Percentiles rank a stretch among this genome's conserved stretches.
These are phyloP conservation scores for Ochropleura leucogaster DNA, from an alignment of 2,888 invertebrate species.

Conservation along the genomic window DNA sequence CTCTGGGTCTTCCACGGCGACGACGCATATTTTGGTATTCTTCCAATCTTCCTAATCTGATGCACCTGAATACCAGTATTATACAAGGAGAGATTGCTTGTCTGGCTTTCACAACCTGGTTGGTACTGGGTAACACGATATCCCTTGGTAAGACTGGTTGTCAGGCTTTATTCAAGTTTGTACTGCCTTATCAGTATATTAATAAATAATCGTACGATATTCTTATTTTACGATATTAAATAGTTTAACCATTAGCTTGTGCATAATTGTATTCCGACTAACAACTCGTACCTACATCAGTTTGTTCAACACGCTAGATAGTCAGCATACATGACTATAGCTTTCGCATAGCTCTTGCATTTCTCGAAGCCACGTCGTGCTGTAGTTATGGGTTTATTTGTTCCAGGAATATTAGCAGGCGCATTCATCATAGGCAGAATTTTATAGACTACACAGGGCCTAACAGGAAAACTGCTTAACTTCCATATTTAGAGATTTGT, in stretches of 20 bases:
- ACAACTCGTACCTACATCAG: background rate
- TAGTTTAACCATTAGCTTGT: background rate
- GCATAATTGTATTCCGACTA: background rate
- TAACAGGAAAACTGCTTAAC: background rate
- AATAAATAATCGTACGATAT: background rate
- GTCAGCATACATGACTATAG: background rate
- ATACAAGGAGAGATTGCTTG: too few relatives aligned
- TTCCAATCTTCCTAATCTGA: too few relatives aligned
- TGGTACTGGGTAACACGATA: too few relatives aligned
- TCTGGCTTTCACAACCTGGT: too few relatives aligned
- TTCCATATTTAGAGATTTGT: background rate
- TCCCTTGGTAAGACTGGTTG: too few relatives aligned
- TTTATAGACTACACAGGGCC: conserved; percentile 3
- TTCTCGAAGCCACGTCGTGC: conserved; percentile 15
- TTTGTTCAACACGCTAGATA: conserved; percentile 1
- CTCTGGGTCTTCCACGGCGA: background rate
- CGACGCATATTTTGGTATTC: background rate
- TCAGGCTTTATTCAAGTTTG: background rate
- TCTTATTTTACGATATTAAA: conserved; percentile 9
- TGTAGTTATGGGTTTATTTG: conserved; percentile 17
- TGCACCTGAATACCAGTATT: too few relatives aligned
- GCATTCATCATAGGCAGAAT: background rate
- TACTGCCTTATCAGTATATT: background rate
- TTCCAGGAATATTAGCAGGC: conserved; percentile 13
- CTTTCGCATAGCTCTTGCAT: conserved; percentile 29